Evolutionary conservation across 2,888 invertebrate genomes (phyloP).

Genomic region (Tyria jacobaeae): DNA sequence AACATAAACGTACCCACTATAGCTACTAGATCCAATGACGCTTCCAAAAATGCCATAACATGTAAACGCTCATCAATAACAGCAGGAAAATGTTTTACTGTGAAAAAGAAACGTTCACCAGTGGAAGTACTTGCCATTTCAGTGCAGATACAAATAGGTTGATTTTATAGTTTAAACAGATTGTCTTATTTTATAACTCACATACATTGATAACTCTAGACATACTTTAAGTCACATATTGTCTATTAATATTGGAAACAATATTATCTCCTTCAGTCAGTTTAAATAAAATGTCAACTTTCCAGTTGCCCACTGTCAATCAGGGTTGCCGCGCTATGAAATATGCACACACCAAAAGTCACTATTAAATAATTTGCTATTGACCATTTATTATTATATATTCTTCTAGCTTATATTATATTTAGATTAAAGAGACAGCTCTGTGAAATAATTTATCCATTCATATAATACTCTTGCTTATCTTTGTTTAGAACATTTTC

Average conservation of each 20-base stretch:
- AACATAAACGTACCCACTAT: constrained; percentile 87
- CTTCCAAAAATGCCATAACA: constrained; percentile 87
- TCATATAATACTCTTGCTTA: constrained; percentile 24
- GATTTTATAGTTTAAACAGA: constrained; percentile 20
- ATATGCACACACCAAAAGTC: constrained; percentile 27
- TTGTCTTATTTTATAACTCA: constrained; percentile 35
- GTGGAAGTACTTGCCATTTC: constrained; percentile 65
- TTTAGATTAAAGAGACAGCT: constrained; percentile 31
- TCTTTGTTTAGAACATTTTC: constrained; percentile 35
- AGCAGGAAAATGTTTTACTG: constrained; percentile 82
- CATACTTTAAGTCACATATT: not conserved
- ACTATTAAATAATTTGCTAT: constrained; percentile 17
- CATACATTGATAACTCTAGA: constrained; percentile 40
- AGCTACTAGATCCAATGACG: constrained; percentile 87
- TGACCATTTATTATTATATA: constrained; percentile 23
- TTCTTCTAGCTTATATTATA: constrained; percentile 25
- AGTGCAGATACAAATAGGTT: constrained; percentile 20
- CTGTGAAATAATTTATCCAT: constrained; percentile 25
- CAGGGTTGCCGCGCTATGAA: constrained; percentile 55
- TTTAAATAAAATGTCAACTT: constrained; percentile 37
- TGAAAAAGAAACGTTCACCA: constrained; percentile 53
- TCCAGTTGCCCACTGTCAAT: constrained; percentile 51
- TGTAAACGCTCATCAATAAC: constrained; percentile 86
- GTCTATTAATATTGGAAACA: not conserved
- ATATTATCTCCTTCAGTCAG: not conserved